Evolutionary conservation across 2,113 vertebrate species (phyloP).

Genomic region (Stigmatopora argus): DNA sequence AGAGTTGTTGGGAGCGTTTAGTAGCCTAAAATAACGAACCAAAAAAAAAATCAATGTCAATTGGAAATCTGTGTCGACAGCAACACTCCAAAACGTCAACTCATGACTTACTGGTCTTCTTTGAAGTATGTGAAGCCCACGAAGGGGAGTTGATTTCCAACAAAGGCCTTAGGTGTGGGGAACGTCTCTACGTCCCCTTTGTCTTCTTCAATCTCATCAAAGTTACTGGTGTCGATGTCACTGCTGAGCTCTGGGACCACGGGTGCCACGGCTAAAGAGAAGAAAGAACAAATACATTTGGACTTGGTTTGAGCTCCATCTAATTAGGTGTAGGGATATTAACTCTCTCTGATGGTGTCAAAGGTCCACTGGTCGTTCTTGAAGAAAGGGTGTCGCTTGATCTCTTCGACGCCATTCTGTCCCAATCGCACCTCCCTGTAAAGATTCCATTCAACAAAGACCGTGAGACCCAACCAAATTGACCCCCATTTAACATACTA

Average conservation of each 20-base stretch:
- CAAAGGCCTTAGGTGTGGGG: slow-evolving; percentile 92
- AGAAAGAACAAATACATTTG: not conserved
- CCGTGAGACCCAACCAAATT: slow-evolving; percentile 19
- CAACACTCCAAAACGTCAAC: not conserved
- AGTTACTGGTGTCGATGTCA: slow-evolving; percentile 97
- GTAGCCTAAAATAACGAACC: slow-evolving; percentile 72
- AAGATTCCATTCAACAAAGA: slow-evolving; percentile 5
- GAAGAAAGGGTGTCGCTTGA: slow-evolving; percentile 94
- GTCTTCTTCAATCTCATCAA: slow-evolving; percentile 96
- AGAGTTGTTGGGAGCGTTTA: slow-evolving; percentile 79
- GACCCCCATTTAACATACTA: not conserved
- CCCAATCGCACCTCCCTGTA: slow-evolving; percentile 93
- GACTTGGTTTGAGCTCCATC: not conserved
- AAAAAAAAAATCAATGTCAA: not conserved
- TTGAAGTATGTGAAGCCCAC: slow-evolving; percentile 98
- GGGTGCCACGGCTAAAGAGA: slow-evolving; percentile 80
- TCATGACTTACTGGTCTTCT: slow-evolving; percentile 86
- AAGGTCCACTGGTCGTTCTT: slow-evolving; percentile 97
- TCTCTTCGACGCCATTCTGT: slow-evolving; percentile 92
- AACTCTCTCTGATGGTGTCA: slow-evolving; percentile 93
- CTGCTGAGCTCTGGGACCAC: slow-evolving; percentile 97
- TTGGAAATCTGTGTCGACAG: not conserved
- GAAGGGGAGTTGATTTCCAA: slow-evolving; percentile 96
- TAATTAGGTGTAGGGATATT: slow-evolving; percentile 58
- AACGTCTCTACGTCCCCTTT: slow-evolving; percentile 97